These are phyloP conservation scores for Dicranocentrus wangi DNA, from an alignment of 2,888 invertebrate genomes.

Conservation along the genomic window DNA sequence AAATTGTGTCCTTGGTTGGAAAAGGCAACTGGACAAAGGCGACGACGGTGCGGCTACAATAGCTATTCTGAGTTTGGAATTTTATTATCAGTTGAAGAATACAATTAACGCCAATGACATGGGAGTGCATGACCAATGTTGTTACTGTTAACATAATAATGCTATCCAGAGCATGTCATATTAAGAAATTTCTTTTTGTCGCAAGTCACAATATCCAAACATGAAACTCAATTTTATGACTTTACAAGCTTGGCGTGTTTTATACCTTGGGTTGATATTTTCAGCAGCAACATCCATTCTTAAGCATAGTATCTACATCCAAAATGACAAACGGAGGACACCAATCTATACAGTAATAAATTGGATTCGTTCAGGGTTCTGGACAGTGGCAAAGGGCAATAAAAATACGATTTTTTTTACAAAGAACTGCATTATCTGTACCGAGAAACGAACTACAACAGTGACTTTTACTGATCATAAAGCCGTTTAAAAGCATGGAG, in stretches of 20 bases:
- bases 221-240: constrained; percentile 36
- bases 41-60: no score
- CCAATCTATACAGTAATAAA: constrained; percentile 35
- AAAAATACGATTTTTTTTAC: constrained; percentile 2
- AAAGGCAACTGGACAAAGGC: not conserved
- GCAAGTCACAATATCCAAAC: constrained; percentile 18
- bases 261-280: not conserved
- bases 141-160: constrained; percentile 15
- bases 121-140: constrained; percentile 47
- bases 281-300: constrained; percentile 12
- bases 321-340: constrained; percentile 52
- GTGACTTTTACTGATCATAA: constrained; percentile 54
- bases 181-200: constrained; percentile 19
- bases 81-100: constrained; percentile 48
- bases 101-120: constrained; percentile 39
- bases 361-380: constrained; percentile 40
- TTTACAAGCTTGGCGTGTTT: constrained; percentile 17
- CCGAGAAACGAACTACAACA: constrained; percentile 31
- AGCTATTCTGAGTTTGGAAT: no score
- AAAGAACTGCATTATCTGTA: no score
- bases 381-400: constrained; percentile 29
- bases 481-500: constrained; percentile 34
- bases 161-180: constrained; percentile 29
- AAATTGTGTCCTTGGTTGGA: constrained; percentile 18
- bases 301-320: constrained; percentile 13